A percentile compares a stretch with the other conserved stretches of the same genome.
These are phyloP conservation scores for Oryzias melastigma DNA, from an alignment of 2,113 vertebrate species.

Conservation along the genomic window DNA sequence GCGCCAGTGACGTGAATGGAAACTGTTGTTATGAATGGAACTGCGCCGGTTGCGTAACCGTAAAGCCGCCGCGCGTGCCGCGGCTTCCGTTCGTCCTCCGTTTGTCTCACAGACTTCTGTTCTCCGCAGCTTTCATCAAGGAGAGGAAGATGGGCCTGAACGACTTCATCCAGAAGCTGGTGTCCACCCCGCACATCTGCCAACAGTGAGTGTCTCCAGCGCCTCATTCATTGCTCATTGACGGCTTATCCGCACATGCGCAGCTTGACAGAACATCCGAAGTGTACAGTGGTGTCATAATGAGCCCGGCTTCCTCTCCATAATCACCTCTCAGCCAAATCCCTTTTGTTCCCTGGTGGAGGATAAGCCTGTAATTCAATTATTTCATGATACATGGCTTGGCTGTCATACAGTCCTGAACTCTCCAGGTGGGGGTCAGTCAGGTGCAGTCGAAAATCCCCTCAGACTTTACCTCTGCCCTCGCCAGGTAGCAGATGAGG, in stretches of 20 bases:
- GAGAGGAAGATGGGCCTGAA: slow-evolving; percentile 83
- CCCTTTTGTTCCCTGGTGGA: slow-evolving; percentile 57
- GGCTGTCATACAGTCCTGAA: slow-evolving; percentile 1
- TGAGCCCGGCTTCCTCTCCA: slow-evolving; percentile 10
- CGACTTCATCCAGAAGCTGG: slow-evolving; percentile 82
- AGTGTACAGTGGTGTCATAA: slow-evolving; percentile 63
- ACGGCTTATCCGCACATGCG: slow-evolving; percentile 52
- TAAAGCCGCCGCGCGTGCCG: slow-evolving; percentile 48
- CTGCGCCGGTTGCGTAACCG: slow-evolving; percentile 62
- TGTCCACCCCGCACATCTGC: slow-evolving; percentile 79
- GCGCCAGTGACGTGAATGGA: slow-evolving; percentile 1
- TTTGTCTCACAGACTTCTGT: background rate
- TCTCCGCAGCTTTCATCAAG: slow-evolving; percentile 80
- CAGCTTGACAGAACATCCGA: slow-evolving; percentile 54
- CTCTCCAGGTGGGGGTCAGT: background rate
- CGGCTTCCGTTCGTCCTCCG: background rate
- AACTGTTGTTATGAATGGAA: slow-evolving; percentile 21
- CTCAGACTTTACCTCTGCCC: background rate
- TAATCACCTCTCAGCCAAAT: slow-evolving; percentile 73
- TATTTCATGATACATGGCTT: slow-evolving; percentile 34
- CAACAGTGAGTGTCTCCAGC: slow-evolving; percentile 75
- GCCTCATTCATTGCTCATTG: background rate
- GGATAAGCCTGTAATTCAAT: slow-evolving; percentile 66
- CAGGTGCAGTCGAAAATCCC: background rate
- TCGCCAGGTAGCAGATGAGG: slow-evolving; percentile 1